Percentiles rank a stretch among this genome's conserved stretches.
These are phyloP conservation scores for Nineta flava DNA, from an alignment of 2,888 invertebrate genomes.

Conservation along the genomic window DNA sequence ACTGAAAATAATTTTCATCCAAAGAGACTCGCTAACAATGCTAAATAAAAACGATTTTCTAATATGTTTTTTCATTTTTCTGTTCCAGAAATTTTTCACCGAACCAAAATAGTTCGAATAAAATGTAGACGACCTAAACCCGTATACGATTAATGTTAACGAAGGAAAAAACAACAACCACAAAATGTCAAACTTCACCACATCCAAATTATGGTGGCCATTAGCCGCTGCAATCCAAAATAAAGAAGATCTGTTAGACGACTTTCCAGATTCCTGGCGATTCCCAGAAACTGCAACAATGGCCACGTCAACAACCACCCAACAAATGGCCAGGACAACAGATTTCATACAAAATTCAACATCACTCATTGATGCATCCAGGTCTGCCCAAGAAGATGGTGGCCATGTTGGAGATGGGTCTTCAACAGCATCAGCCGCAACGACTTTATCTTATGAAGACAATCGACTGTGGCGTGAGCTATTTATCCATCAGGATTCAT, in stretches of 20 bases:
- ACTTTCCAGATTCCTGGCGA: conserved; percentile 5
- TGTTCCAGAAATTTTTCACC: too few relatives aligned
- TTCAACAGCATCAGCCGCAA: neutral
- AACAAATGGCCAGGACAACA: too few relatives aligned
- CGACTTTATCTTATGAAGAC: neutral
- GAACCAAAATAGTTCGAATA: too few relatives aligned
- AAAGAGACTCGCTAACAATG: too few relatives aligned
- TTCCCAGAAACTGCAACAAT: conserved; percentile 6
- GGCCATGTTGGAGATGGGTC: neutral
- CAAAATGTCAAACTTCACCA: too few relatives aligned
- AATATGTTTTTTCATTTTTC: too few relatives aligned
- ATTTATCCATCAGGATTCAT: neutral
- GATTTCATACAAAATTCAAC: neutral
- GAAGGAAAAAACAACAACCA: too few relatives aligned
- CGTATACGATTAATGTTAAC: too few relatives aligned
- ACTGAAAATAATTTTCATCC: too few relatives aligned
- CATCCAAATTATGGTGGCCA: conserved; percentile 16
- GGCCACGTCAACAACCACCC: neutral
- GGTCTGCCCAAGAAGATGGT: too few relatives aligned
- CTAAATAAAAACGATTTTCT: too few relatives aligned
- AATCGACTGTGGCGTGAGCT: neutral
- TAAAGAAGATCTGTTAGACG: conserved; percentile 15
- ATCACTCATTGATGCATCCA: neutral
- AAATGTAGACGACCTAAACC: too few relatives aligned
- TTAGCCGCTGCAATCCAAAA: conserved; percentile 19